A percentile compares a stretch with the other conserved stretches of the same genome.
Conservation (phyloP, 2,113 vertebrate species). For the Myiozetetes cayanensis region DNA sequence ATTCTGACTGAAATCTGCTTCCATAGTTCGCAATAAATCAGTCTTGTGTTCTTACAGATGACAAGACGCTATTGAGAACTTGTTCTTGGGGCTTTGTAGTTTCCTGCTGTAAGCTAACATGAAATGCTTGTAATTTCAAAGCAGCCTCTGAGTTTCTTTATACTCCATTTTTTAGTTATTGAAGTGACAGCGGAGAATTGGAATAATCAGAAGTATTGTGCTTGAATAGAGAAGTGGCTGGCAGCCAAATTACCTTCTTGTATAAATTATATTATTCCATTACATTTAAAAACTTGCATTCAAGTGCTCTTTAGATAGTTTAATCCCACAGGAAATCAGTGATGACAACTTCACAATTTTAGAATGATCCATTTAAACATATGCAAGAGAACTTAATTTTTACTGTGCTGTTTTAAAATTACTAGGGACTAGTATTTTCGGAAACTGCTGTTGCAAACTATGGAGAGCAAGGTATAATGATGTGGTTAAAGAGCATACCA, state of each 20-base stretch:
- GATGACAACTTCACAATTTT: neutral
- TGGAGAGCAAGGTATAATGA: conserved; percentile 71
- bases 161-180: neutral
- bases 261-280: neutral
- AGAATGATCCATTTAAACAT: neutral
- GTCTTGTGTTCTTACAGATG: neutral
- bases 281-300: neutral
- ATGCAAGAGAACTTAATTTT: neutral
- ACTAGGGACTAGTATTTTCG: conserved; percentile 84
- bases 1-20: neutral
- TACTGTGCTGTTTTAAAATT: neutral
- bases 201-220: neutral
- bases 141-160: neutral
- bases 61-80: neutral
- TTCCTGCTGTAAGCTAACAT: neutral
- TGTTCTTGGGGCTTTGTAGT: neutral
- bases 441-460: conserved; percentile 89
- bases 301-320: neutral
- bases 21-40: neutral
- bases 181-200: neutral
- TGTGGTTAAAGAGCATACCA: conserved; percentile 73
- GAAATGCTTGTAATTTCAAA: conserved; percentile 6
- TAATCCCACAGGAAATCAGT: neutral
- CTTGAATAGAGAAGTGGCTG: neutral
- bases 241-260: conserved; percentile 2